These are phyloP conservation scores for Euplexia lucipara DNA, from an alignment of 2,888 invertebrate genomes.

Conservation along the genomic window DNA sequence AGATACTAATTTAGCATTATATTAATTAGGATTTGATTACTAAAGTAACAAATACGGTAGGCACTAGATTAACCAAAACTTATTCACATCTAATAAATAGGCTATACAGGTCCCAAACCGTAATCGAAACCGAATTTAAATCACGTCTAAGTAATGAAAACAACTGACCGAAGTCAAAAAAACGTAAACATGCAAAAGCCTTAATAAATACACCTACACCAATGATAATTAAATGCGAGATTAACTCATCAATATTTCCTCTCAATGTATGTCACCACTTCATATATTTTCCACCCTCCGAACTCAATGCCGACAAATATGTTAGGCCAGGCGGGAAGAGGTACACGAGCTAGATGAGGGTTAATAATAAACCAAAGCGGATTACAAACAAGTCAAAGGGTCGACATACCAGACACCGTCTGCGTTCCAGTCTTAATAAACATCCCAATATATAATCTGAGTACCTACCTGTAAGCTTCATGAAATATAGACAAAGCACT, in stretches of 20 bases:
- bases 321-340: constrained; percentile 6
- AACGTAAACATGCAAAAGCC: too few species aligned
- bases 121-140: too few species aligned
- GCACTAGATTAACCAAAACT: too few species aligned
- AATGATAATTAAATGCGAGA: not conserved
- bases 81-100: too few species aligned
- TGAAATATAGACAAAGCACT: not conserved
- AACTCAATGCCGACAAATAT: constrained; percentile 18
- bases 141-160: too few species aligned
- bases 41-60: too few species aligned
- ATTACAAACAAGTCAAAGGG: constrained; percentile 24
- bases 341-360: not conserved
- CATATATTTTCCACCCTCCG: constrained; percentile 19
- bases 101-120: too few species aligned
- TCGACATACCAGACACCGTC: constrained; percentile 33
- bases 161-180: too few species aligned
- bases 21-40: too few species aligned
- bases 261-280: not conserved
- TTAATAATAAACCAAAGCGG: constrained; percentile 27
- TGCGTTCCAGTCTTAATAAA: constrained; percentile 28
- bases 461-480: not conserved
- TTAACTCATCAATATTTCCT: not conserved
- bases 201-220: too few species aligned
- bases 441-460: constrained; percentile 19
- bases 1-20: too few species aligned